Evolutionary conservation across 2,113 vertebrate genomes (phyloP), one percentile per base, ranked within the genome.

Genomic region (Rhinogobius similis): DNA sequence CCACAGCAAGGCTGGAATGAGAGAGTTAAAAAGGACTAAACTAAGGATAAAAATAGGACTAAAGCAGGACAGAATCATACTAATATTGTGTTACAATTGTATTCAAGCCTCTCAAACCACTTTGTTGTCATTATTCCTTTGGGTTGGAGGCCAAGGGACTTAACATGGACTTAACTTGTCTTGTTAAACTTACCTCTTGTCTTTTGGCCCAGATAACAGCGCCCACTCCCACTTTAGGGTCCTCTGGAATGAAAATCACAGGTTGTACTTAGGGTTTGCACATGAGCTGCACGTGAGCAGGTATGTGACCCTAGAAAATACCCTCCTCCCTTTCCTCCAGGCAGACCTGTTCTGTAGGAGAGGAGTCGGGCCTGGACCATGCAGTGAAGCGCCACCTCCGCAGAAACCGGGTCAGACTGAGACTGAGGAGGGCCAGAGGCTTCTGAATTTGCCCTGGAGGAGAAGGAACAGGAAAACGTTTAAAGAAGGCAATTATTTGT

Each of bases 201-300:
- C 93, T 92, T 84, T 94, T 93, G 72, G 96, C 95, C 97, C 96
- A 99, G 81, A 99, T 96, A 29, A 99, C 95, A 23, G 96, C 94
- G 59, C 97, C 97, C 41, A 99, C 97, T 62, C 97, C 97, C 5
- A 95, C 94, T 91, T 99, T 99, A 70, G 96, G 96, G 87, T 99
- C 97, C 92, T 98, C 97, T 99, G 86, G 84, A 95, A 95, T 26
- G 24, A 75, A 26, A 79, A 72, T 1, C 5, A 64, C 10, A 68
- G n/a, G 7, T 21, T 36, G 10, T 52, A 26, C 20, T 16, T 7
- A 1, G 1, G 4, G 13, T 55, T 55, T 26, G n/a, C n/a, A 20
- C 11, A 20, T 55, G 6, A 58, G 24, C 5, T 24, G 7, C 0
- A 20, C 16, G 1, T 5, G 18, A 10, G 11, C 18, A 10, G 20